Base-by-base conservation (phyloP, 2,888 invertebrate genomes). In the Eilema caniola region DNA sequence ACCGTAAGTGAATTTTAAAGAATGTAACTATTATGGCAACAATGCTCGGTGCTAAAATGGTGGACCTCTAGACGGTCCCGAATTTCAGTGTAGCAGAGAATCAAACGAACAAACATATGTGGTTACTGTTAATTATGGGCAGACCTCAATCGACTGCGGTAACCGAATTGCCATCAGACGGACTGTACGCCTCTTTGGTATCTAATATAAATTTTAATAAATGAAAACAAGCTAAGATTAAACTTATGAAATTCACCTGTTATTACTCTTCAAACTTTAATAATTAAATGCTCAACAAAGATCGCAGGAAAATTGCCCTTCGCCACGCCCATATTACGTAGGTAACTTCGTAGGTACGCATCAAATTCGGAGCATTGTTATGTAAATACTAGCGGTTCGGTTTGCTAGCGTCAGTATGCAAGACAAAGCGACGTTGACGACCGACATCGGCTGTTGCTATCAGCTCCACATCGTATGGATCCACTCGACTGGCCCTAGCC, bases 391-490 rank as follows among this genome's bases (percentile, higher is more conserved):
- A 79, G 88, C 88, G 90, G 93, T 91, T 91, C 88, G 91, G 93
- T 90, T 93, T 91, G 91, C 90, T 83, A 89, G 88, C 91, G 90
- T 88, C 90, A 90, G 90, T 89, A 87, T 90, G 90, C 90, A 93
- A 94, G 94, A 95, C 95, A 95, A 94, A 94, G 94, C 90, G 89
- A 86, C 89, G 92, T 90, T 92, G 94, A 94, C 93, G 91, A 90
- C 90, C 90, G 88, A 91, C 89, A 89, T 90, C 89, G 91, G 89
- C 88, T 90, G 89, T 88, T 89, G 89, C 90, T 91, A 92, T 93
- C 90, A 86, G 88, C 86, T 86, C 88, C 85, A 88, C 89, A 86
- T 89, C 89, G 85, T 84, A 86, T 87, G 89, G 84, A 89, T 88
- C 87, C 89, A 89, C 89, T 90, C 75, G 82, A 82, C 85, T 85